phyloP scores from a whole-genome alignment of 1,140 invertebrate species.

The Episyrphus balteatus region DNA sequence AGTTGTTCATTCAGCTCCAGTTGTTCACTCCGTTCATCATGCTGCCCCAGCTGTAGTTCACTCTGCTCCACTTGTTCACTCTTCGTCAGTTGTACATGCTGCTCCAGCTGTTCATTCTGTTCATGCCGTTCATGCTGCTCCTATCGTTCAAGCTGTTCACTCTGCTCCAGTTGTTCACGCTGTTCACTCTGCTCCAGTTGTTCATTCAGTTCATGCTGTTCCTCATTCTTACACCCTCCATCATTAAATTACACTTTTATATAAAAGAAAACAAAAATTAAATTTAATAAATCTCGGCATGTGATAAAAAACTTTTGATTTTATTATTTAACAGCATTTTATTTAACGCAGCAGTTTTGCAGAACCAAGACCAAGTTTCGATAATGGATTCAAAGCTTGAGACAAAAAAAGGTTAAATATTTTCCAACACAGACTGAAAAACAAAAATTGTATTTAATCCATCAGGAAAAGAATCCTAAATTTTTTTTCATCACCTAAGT shows the following conservation, averaged over 20 bases:
- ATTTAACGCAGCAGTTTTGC: too few relatives aligned
- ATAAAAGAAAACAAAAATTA: too few relatives aligned
- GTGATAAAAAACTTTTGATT: too few relatives aligned
- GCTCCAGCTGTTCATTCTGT: conserved; percentile 2
- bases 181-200: background rate
- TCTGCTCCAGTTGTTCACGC: background rate
- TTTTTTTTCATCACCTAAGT: too few relatives aligned
- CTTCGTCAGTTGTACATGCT: conserved; percentile 8
- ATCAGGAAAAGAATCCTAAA: too few relatives aligned
- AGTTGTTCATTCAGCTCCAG: conserved; percentile 12
- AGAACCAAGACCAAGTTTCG: too few relatives aligned
- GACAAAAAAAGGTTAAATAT: too few relatives aligned
- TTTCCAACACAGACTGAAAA: too few relatives aligned
- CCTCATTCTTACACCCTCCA: background rate
- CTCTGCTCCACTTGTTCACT: conserved; percentile 15
- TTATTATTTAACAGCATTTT: too few relatives aligned
- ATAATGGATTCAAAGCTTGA: too few relatives aligned
- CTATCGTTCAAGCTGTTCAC: conserved; percentile 1
- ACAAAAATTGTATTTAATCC: too few relatives aligned
- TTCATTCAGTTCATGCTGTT: background rate
- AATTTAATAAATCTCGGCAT: too few relatives aligned
- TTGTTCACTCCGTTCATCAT: conserved; percentile 12
- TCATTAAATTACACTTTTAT: background rate
- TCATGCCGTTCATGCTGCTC: conserved; percentile 6
- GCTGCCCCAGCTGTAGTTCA: conserved; percentile 16